Percentiles rank a stretch among this genome's conserved stretches.
Evolutionary conservation across 1,140 invertebrate genomes (phyloP).

Genomic region (Drosophila azteca): DNA sequence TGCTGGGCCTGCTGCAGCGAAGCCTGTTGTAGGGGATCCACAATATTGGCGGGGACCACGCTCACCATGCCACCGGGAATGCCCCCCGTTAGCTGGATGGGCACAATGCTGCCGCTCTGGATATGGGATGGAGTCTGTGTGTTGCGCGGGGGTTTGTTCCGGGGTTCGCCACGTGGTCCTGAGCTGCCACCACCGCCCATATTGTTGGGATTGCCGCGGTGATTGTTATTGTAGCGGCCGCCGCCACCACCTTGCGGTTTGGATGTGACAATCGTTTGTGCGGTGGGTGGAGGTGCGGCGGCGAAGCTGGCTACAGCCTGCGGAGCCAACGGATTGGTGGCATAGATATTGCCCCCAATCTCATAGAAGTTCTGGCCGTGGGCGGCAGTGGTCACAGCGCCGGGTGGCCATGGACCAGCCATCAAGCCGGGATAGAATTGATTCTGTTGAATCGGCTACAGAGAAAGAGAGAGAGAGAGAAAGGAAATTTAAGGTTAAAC

Average conservation of each 20-base stretch:
- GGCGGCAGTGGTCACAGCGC: constrained; percentile 84
- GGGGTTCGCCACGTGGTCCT: constrained; percentile 64
- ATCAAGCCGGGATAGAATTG: constrained; percentile 77
- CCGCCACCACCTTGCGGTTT: constrained; percentile 73
- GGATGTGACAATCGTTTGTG: constrained; percentile 66
- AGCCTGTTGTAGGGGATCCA: constrained; percentile 53
- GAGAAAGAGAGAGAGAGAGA: background rate
- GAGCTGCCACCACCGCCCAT: constrained; percentile 42
- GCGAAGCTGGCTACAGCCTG: constrained; percentile 85
- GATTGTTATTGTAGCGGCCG: constrained; percentile 69
- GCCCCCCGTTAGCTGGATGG: constrained; percentile 58
- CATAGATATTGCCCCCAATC: constrained; percentile 88
- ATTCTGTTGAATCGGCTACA: constrained; percentile 83
- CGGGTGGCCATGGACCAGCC: constrained; percentile 67
- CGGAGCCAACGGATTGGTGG: constrained; percentile 90
- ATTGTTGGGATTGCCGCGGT: constrained; percentile 72
- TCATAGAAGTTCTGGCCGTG: constrained; percentile 88
- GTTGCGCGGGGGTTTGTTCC: constrained; percentile 68
- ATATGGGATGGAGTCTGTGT: constrained; percentile 61
- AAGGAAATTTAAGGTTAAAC: background rate
- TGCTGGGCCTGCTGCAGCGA: constrained; percentile 25
- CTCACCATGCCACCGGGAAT: constrained; percentile 69
- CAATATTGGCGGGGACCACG: constrained; percentile 65
- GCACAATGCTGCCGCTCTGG: constrained; percentile 65
- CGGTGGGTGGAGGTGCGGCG: constrained; percentile 69